phyloP scores from a whole-genome alignment of 2,888 invertebrate genomes.

The Dioctria rufipes region DNA sequence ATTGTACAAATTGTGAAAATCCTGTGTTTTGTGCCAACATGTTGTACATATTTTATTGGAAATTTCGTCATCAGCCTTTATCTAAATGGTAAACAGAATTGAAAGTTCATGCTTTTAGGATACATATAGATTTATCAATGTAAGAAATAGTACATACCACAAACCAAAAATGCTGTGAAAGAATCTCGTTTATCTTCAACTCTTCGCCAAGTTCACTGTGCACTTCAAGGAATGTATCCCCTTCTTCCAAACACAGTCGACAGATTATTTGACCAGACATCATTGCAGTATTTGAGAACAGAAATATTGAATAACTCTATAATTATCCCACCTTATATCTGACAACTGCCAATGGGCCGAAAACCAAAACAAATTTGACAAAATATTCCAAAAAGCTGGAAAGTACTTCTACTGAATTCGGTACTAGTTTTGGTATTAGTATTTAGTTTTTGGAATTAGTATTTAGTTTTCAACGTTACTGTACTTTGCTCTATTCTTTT shows the following conservation, averaged over 20 bases:
- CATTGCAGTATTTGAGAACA: background rate
- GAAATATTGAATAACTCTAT: background rate
- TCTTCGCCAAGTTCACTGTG: constrained; percentile 49
- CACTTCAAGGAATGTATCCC: constrained; percentile 48
- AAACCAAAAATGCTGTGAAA: constrained; percentile 54
- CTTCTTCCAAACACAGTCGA: constrained; percentile 55
- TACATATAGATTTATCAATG: background rate
- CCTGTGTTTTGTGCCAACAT: constrained; percentile 54
- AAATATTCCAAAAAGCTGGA: too few relatives aligned
- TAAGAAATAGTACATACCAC: constrained; percentile 31
- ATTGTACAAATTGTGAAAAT: constrained; percentile 52
- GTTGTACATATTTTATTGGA: constrained; percentile 55
- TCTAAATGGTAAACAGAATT: constrained; percentile 30
- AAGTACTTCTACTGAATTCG: too few relatives aligned
- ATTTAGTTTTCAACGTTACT: too few relatives aligned
- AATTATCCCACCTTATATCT: too few relatives aligned
- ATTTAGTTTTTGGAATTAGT: too few relatives aligned
- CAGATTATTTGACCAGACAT: constrained; percentile 40
- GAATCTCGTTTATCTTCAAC: constrained; percentile 45
- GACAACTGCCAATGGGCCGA: too few relatives aligned
- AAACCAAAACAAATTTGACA: too few relatives aligned
- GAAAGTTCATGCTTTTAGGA: too few relatives aligned
- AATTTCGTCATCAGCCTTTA: constrained; percentile 51
- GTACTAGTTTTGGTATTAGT: too few relatives aligned
- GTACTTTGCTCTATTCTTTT: too few relatives aligned